Evolutionary conservation across 2,888 invertebrate species (phyloP), one percentile per base, ranked within the genome.

Genomic region (Ptilodon capucinus): DNA sequence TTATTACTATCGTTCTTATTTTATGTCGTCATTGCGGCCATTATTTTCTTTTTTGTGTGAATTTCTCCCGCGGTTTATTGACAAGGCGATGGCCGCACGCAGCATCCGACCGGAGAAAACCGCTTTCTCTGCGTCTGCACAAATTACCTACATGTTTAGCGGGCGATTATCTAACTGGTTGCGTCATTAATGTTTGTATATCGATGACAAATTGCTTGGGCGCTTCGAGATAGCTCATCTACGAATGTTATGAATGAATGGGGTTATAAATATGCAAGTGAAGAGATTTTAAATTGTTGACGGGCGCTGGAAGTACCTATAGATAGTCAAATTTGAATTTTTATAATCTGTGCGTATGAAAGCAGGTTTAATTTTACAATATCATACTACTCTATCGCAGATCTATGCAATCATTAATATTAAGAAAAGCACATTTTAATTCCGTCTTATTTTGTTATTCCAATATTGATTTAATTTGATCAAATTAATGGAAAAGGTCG

Each of bases 61-160:
- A 43, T 43, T 40, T 40, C 40, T 40, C 42, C 17, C 32, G n/a
- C 13, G 28, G 14, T 30, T 25, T 44, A 44, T 55, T 56, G 44
- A 51, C 46, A 34, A 48, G 43, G 44, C 41, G 45, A 55, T 57
- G 42, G 51, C 34, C 39, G 28, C 42, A 43, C 64, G 60, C 76
- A 73, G 74, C 76, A 71, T 76, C 73, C 56, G 50, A 60, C 49
- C 49, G 32, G 72, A 54, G 62, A 64, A 68, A 64, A 66, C 64
- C 46, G 56, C 65, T 65, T 65, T 65, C 65, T 55, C 67, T 45
- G 49, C 44, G 40, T 47, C 46, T 47, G 45, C 40, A 43, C 57
- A 56, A 54, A 64, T 59, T 47, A 60, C 68, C 58, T 60, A 60
- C 68, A 60, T 60, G 68, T 63, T 68, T 57, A 64, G 53, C 63